Percentiles rank a stretch among this genome's conserved stretches.
Evolutionary conservation across 2,797 vertebrate genomes (phyloP).

Genomic region (Tamandua tetradactyla): DNA sequence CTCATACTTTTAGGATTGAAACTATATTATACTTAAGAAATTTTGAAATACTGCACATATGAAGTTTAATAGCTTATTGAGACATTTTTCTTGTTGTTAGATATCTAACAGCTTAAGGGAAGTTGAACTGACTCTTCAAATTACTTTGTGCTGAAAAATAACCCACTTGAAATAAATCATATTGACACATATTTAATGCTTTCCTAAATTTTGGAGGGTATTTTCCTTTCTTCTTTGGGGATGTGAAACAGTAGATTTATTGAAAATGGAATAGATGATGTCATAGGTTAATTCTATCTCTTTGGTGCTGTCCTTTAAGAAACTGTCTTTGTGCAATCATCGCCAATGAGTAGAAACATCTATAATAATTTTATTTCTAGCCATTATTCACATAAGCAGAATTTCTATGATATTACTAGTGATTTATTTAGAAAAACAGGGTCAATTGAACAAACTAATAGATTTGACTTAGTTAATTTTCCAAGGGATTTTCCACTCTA

Average conservation of each 20-base stretch:
- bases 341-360: background rate
- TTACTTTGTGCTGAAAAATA: conserved; percentile 29
- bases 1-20: background rate
- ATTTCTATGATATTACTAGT: background rate
- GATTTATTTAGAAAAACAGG: background rate
- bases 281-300: background rate
- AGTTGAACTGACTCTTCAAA: conserved; percentile 25
- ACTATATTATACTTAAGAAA: background rate
- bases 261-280: background rate
- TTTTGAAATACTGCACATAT: background rate
- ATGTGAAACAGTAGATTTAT: background rate
- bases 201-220: background rate
- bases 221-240: background rate
- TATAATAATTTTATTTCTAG: background rate
- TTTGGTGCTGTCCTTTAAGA: conserved; percentile 22
- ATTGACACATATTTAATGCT: background rate
- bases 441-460: conserved; percentile 23
- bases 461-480: conserved; percentile 37
- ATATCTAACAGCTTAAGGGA: background rate
- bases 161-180: background rate
- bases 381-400: background rate
- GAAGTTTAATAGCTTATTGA: background rate
- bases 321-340: background rate
- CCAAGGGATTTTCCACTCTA: background rate
- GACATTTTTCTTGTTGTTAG: conserved; percentile 13